phyloP scores from a whole-genome alignment of 2,113 vertebrate species.

The Saccopteryx leptura region DNA sequence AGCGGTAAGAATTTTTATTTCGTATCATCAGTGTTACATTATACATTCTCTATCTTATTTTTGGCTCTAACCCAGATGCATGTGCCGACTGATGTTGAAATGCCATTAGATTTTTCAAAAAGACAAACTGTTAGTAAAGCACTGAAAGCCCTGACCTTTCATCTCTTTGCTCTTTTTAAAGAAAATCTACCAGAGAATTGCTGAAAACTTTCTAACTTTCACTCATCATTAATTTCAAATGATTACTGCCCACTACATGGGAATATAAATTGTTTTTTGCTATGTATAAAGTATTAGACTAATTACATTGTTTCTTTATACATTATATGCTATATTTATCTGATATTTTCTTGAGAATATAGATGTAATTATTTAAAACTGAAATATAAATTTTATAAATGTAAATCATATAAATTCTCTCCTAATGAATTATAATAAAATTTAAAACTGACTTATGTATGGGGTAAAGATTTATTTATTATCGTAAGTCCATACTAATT shows the following conservation, averaged over 20 bases:
- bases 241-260: not conserved
- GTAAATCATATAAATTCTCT: not conserved
- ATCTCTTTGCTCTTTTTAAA: conserved; percentile 18
- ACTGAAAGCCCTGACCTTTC: not conserved
- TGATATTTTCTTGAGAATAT: not conserved
- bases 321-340: not conserved
- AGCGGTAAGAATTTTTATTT: not conserved
- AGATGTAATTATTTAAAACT: not conserved
- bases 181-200: conserved; percentile 28
- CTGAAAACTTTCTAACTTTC: not conserved
- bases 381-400: not conserved
- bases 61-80: conserved; percentile 26
- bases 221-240: conserved; percentile 46
- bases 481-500: not conserved
- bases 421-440: not conserved
- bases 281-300: not conserved
- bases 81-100: not conserved
- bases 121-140: conserved; percentile 1
- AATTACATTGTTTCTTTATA: not conserved
- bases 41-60: not conserved
- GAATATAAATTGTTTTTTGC: not conserved
- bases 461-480: not conserved
- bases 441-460: not conserved
- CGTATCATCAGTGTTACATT: not conserved
- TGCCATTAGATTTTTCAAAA: conserved; percentile 36